These are phyloP conservation scores for Muschampia plurimacula DNA, from an alignment of 2,888 invertebrate species.

Conservation along the genomic window DNA sequence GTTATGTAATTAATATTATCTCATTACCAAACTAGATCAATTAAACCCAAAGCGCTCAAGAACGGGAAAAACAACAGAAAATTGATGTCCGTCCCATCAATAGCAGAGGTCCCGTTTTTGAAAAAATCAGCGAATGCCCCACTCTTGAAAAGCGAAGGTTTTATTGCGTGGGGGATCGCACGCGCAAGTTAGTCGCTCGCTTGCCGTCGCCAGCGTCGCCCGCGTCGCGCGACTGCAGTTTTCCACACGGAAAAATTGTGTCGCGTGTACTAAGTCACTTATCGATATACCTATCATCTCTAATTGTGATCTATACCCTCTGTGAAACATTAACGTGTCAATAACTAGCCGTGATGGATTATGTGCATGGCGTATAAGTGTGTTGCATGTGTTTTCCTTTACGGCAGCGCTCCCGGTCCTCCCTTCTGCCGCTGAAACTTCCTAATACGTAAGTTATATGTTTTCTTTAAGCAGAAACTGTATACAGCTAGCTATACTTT, in stretches of 20 bases:
- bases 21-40: background rate
- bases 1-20: background rate
- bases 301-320: constrained; percentile 41
- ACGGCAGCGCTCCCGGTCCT: constrained; percentile 73
- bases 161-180: constrained; percentile 69
- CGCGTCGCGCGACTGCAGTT: constrained; percentile 80
- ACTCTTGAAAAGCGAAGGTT: constrained; percentile 78
- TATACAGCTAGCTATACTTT: constrained; percentile 8
- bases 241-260: constrained; percentile 79
- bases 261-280: constrained; percentile 59
- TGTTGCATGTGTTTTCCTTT: constrained; percentile 65
- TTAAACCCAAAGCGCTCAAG: background rate
- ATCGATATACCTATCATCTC: constrained; percentile 25
- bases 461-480: constrained; percentile 21
- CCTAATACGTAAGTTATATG: constrained; percentile 51
- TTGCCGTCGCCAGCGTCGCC: constrained; percentile 69
- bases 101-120: constrained; percentile 44
- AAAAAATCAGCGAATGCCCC: constrained; percentile 60
- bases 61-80: constrained; percentile 12
- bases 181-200: constrained; percentile 69
- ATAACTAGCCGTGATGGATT: constrained; percentile 68
- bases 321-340: constrained; percentile 42
- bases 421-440: constrained; percentile 58
- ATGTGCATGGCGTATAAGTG: constrained; percentile 80
- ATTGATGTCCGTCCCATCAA: constrained; percentile 15